Conservation (phyloP, 2,797 vertebrate genomes). For the Periparus ater region DNA sequence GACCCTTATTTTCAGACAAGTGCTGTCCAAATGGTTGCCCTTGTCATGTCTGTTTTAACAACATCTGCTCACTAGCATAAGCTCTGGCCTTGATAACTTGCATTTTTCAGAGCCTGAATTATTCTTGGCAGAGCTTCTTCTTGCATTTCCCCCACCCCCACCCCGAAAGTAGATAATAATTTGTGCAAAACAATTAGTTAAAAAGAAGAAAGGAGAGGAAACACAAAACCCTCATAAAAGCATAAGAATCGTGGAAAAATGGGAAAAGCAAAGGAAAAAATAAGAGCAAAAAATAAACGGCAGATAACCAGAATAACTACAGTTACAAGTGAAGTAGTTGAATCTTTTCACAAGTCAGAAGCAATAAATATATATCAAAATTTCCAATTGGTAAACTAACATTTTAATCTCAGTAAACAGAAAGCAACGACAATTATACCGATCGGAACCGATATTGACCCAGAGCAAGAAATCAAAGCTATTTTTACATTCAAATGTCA, state of each 20-base stretch:
- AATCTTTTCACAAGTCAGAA: neutral
- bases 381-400: neutral
- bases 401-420: neutral
- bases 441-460: neutral
- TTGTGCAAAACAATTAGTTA: neutral
- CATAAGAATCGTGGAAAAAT: neutral
- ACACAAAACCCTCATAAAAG: neutral
- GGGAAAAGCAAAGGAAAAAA: neutral
- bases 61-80: slow-evolving; percentile 1
- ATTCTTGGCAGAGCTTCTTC: neutral
- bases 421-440: neutral
- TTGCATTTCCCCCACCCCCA: neutral
- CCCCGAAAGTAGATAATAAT: neutral
- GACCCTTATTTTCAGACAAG: slow-evolving; percentile 14
- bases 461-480: neutral
- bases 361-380: neutral
- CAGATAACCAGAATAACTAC: neutral
- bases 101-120: neutral
- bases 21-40: neutral
- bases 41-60: slow-evolving; percentile 6
- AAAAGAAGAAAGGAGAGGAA: neutral
- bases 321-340: neutral
- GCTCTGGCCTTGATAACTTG: slow-evolving; percentile 23
- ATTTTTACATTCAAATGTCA: slow-evolving; percentile 22
- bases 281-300: neutral